These are phyloP conservation scores for Ennomos fuscantarius DNA, from an alignment of 2,888 invertebrate genomes.

Conservation along the genomic window DNA sequence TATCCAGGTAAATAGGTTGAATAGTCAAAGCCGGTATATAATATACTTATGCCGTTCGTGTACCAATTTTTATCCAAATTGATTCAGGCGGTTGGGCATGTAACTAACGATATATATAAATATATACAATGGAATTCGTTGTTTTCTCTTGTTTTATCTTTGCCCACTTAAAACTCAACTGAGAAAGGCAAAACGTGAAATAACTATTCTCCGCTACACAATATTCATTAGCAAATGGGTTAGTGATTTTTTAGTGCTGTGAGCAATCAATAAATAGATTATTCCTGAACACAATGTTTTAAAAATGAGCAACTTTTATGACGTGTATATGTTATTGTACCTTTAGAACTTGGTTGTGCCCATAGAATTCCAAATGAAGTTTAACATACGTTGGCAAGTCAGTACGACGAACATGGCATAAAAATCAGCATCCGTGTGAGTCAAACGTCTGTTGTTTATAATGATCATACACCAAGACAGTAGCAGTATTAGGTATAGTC, in stretches of 20 bases:
- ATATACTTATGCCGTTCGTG: no score
- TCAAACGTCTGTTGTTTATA: conserved; percentile 14
- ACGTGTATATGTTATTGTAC: conserved; percentile 6
- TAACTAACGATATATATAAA: no score
- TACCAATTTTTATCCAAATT: no score
- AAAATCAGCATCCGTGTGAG: conserved; percentile 28
- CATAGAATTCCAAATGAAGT: conserved; percentile 28
- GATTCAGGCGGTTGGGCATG: no score
- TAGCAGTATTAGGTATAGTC: not conserved
- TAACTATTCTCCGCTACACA: no score
- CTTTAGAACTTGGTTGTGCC: conserved; percentile 13
- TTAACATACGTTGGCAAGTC: conserved; percentile 27
- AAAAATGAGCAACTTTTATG: conserved; percentile 22
- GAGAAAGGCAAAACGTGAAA: no score
- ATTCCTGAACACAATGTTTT: conserved; percentile 2
- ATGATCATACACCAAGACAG: conserved; percentile 4
- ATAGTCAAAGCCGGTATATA: no score
- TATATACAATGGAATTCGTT: no score
- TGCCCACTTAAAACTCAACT: no score
- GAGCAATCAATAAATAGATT: not conserved
- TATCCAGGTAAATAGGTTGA: no score
- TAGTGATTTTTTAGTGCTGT: conserved; percentile 12
- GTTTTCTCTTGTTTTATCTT: no score
- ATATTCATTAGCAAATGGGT: not conserved
- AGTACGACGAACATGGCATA: conserved; percentile 29